phyloP scores from a whole-genome alignment of 2,888 invertebrate species.

The Amblyjoppa fuscipennis region DNA sequence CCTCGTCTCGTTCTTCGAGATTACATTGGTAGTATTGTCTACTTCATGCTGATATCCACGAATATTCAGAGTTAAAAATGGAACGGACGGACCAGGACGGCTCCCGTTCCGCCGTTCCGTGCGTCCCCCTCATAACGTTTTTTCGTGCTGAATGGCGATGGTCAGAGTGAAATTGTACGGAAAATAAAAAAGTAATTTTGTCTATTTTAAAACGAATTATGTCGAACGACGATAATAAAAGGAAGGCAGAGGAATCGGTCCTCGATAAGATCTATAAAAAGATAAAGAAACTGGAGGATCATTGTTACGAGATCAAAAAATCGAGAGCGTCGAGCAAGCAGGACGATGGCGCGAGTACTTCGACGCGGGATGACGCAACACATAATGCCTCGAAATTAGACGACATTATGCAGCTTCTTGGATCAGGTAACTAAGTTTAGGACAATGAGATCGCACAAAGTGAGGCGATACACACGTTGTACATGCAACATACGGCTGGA shows the following conservation, averaged over 20 bases:
- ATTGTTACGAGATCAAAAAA: conserved; percentile 44
- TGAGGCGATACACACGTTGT: no score
- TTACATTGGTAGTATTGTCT: no score
- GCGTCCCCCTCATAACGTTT: conserved; percentile 42
- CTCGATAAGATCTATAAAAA: conserved; percentile 58
- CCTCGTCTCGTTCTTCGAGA: no score
- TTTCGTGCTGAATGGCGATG: conserved; percentile 32
- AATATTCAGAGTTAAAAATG: no score
- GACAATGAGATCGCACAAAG: no score
- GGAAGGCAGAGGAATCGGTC: conserved; percentile 43
- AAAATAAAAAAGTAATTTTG: not conserved
- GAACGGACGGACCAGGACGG: not conserved
- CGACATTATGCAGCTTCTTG: not conserved
- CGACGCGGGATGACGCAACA: not conserved
- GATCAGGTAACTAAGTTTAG: conserved; percentile 34
- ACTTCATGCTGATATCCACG: no score
- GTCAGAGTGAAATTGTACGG: conserved; percentile 4
- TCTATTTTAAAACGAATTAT: conserved; percentile 13
- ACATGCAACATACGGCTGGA: not conserved
- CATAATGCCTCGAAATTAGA: conserved; percentile 7
- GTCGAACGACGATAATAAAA: conserved; percentile 38
- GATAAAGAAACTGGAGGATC: conserved; percentile 47
- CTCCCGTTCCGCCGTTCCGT: conserved; percentile 39
- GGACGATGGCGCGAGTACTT: not conserved
- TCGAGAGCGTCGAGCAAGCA: not conserved